These are phyloP conservation scores for Desmophyllum pertusum DNA, from an alignment of 92 coral and sea anemone species.

Conservation along the genomic window DNA sequence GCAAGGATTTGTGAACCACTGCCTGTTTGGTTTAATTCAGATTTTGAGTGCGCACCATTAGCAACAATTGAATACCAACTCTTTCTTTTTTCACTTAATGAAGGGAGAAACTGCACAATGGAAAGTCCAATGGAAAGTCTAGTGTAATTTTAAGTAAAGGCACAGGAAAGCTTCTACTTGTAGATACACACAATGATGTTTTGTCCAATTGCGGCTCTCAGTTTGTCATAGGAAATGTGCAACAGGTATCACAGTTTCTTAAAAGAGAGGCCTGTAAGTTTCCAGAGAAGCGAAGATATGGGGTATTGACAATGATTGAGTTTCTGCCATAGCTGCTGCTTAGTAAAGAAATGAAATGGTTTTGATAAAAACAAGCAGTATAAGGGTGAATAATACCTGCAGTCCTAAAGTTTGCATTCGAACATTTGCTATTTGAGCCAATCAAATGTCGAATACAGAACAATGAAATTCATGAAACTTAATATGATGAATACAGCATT, in stretches of 20 bases:
- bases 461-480: too few species aligned
- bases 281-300: not conserved
- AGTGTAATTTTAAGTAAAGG: slow-evolving; percentile 18
- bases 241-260: slow-evolving; percentile 5
- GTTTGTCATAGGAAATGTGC: slow-evolving; percentile 9
- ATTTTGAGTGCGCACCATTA: slow-evolving; percentile 5
- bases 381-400: too few species aligned
- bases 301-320: slow-evolving; percentile 3
- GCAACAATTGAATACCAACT: slow-evolving; percentile 25
- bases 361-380: too few species aligned
- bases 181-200: slow-evolving; percentile 4
- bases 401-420: too few species aligned
- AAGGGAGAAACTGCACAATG: slow-evolving; percentile 15
- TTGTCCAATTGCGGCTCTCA: not conserved
- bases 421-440: too few species aligned
- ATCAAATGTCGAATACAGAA: too few species aligned
- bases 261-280: not conserved
- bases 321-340: not conserved
- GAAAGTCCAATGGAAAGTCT: slow-evolving; percentile 8
- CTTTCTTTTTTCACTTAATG: slow-evolving; percentile 17
- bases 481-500: too few species aligned
- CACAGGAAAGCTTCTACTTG: not conserved
- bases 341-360: too few species aligned
- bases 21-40: slow-evolving; percentile 30
- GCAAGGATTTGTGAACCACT: slow-evolving; percentile 9